Base-by-base conservation (phyloP, 2,797 vertebrate species). In the Anguilla obscura region DNA sequence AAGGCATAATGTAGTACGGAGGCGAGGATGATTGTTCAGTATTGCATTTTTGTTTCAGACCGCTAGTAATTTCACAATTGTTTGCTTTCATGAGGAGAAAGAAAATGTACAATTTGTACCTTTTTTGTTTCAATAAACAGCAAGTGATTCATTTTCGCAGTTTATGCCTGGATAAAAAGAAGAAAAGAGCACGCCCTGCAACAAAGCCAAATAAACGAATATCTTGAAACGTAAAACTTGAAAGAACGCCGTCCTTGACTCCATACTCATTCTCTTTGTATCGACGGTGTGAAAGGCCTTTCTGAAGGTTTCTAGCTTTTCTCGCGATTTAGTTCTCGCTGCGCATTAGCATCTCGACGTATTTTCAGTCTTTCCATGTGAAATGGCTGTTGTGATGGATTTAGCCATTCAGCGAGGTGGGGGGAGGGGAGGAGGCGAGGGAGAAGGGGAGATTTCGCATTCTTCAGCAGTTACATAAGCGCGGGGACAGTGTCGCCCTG, bases 381-480 rank as follows among this genome's bases (percentile, higher is more conserved):
- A 80, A 80, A 45, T 48, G 40, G 36, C 76, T 9, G 76, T 48
- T 80, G 76, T 80, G 76, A 80, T 80, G 76, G 76, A 80, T 82
- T 50, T 82, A 50, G 40, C 21, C 45, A 82, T 82, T 48, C 76
- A 80, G 18, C 48, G 79, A 50, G 45, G 79, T 10, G 79, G 40
- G 79, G 74, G 79, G 45, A 76, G 71, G 27, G 9, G 71, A 76
- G 33, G 27, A 18, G 7, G 4, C n/a, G 40, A 50, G 79, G 40
- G 40, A 82, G 50, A 50, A 45, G 40, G 18, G 79, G 79, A 82
- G 79, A 82, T 82, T 82, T 48, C 24, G 40, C 45, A 82, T 82
- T 82, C 79, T 82, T 82, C 79, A 82, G 79, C 18, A 27, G 50
- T 82, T 82, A 82, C 79, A 82, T 82, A 82, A 82, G 79, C 45